These are phyloP conservation scores for Drosophila tristis DNA, from an alignment of 1,140 invertebrate species.

Conservation along the genomic window DNA sequence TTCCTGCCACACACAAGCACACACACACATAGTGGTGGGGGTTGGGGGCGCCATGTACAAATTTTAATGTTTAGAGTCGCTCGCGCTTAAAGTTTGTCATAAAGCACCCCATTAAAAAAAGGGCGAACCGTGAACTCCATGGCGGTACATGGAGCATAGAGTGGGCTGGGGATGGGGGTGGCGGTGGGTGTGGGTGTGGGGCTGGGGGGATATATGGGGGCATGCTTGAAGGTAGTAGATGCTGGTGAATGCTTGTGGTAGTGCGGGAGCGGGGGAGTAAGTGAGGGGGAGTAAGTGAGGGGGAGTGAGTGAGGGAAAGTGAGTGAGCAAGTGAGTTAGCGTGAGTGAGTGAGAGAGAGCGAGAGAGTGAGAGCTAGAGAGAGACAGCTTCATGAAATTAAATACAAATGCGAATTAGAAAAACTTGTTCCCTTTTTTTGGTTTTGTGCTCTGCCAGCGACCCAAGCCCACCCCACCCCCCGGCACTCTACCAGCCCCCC, in stretches of 20 bases:
- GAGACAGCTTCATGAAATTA: constrained; percentile 63
- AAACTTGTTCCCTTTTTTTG: constrained; percentile 53
- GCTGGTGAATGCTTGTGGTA: too few relatives aligned
- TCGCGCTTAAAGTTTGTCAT: constrained; percentile 80
- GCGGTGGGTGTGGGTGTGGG: too few relatives aligned
- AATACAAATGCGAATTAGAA: constrained; percentile 81
- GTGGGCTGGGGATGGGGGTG: background rate
- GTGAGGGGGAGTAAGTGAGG: background rate
- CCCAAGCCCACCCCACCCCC: too few relatives aligned
- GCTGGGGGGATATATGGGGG: too few relatives aligned
- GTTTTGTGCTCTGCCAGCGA: background rate
- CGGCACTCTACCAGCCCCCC: background rate
- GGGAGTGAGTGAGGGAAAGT: background rate
- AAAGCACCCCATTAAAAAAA: constrained; percentile 83
- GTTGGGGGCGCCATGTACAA: constrained; percentile 50
- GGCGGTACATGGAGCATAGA: constrained; percentile 9
- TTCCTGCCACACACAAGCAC: constrained; percentile 24
- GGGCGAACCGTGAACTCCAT: constrained; percentile 35
- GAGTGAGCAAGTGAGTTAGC: background rate
- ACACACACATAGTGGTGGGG: constrained; percentile 9
- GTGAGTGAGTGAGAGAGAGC: too few relatives aligned
- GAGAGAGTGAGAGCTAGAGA: constrained; percentile 16
- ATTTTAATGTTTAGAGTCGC: constrained; percentile 70
- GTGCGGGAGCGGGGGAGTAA: background rate
- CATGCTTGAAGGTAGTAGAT: too few relatives aligned